Evolutionary conservation across 1,140 invertebrate species (phyloP), one percentile per base, ranked within the genome.

Genomic region (Euglossa dilemma): DNA sequence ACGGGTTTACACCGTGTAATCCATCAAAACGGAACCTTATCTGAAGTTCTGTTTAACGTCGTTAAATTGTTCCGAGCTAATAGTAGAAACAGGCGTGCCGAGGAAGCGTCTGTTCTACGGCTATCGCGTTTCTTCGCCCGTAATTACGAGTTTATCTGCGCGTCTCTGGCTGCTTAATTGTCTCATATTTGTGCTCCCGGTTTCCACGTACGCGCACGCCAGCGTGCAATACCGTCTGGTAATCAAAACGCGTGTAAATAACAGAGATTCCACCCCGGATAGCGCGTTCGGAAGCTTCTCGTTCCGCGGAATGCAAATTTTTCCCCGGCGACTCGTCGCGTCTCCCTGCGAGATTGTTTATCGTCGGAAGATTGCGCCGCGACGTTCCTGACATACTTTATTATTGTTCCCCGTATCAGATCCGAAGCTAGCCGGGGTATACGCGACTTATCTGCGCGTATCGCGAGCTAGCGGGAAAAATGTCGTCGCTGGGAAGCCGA

Each of bases 321-420:
- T 74, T 59, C 18, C 56, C 7, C 71, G 25, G 14, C 54, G 14
- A 52, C n/a, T 45, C 69, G 16, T 71, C 67, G 43, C 14, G 43
- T 47, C 20, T 16, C 23, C 45, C n/a, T 20, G 12, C 9, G 20
- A 57, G 54, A 57, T 74, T 59, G 23, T 61, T 72, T 56, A 61
- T 74, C 54, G 36, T 7, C 12, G 43, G 18, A 43, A 36, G 52
- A 72, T 56, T 72, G 70, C 70, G 16, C 11, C 52, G 45, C 8
- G 20, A 59, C 71, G 54, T 74, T 45, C 43, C 45, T 74, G 71
- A 45, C 71, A 74, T 45, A 74, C 54, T 74, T 74, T 45, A n/a
- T 74, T 61, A 74, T 59, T 74, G 71, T 74, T 74, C 45, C 71
- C 36, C 54, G 50, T 57, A 45, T 73, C 71, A 45, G 52, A 73